Evolutionary conservation across 1,140 invertebrate genomes (phyloP).

Genomic region (Camponotus floridanus): DNA sequence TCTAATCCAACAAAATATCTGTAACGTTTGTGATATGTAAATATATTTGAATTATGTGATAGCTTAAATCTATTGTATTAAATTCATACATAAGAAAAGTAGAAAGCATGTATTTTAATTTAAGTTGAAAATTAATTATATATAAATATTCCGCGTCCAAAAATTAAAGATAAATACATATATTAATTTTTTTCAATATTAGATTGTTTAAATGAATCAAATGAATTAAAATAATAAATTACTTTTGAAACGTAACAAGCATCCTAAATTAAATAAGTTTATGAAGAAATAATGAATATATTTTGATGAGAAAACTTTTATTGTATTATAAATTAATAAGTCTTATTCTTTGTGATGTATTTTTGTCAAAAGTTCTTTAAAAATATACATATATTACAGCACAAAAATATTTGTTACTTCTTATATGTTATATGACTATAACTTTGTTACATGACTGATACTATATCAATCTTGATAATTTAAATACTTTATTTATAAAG

Average conservation of each 20-base stretch:
- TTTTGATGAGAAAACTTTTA: not conserved
- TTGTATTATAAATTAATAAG: not conserved
- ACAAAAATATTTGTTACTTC: too few species aligned
- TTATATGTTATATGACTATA: not conserved
- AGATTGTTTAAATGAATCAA: not conserved
- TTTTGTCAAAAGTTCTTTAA: not conserved
- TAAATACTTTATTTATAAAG: not conserved
- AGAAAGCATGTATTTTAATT: too few species aligned
- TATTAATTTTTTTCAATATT: not conserved
- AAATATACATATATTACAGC: not conserved
- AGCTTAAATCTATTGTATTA: conserved; percentile 1
- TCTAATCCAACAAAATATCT: conserved; percentile 90
- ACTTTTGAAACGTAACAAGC: not conserved
- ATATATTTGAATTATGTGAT: conserved; percentile 13
- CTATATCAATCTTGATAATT: not conserved
- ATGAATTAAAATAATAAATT: not conserved
- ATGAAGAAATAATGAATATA: not conserved
- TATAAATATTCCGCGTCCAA: too few species aligned
- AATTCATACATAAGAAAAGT: too few species aligned
- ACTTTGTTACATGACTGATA: too few species aligned
- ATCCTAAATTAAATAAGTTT: not conserved
- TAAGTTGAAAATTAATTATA: too few species aligned
- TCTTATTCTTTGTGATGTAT: not conserved
- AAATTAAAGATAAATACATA: too few species aligned
- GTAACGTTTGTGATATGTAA: conserved; percentile 55